phyloP scores from a whole-genome alignment of 2,113 vertebrate genomes.

The Aptenodytes forsteri region DNA sequence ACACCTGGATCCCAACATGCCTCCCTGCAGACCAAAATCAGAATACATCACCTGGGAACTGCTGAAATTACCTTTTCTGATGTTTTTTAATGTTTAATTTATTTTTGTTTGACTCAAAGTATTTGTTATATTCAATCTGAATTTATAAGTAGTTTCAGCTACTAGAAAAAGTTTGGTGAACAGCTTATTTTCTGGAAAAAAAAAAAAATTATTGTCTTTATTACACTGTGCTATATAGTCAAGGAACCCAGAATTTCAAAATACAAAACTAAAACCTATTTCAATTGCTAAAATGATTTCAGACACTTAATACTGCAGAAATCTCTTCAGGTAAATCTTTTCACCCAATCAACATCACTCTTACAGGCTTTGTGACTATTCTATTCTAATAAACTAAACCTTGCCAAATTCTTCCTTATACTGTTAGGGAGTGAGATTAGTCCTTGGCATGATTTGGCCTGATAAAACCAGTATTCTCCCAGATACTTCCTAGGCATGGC shows the following conservation, averaged over 20 bases:
- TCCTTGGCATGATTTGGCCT: not conserved
- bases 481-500: not conserved
- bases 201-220: not conserved
- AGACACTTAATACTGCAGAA: not conserved
- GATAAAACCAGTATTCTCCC: not conserved
- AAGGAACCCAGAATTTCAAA: not conserved
- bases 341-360: not conserved
- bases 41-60: not conserved
- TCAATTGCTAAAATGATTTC: not conserved
- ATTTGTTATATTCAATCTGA: not conserved
- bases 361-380: not conserved
- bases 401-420: not conserved
- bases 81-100: not conserved
- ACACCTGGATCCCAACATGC: accelerated
- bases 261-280: not conserved
- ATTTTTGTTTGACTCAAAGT: not conserved
- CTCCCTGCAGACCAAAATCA: not conserved
- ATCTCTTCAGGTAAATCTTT: not conserved
- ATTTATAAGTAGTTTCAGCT: not conserved
- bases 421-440: not conserved
- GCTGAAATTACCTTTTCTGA: not conserved
- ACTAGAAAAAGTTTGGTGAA: not conserved
- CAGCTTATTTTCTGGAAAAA: not conserved
- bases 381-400: not conserved
- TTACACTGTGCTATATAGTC: not conserved